Evolutionary conservation across 2,888 invertebrate genomes (phyloP).

Genomic region (Congeria kusceri): DNA sequence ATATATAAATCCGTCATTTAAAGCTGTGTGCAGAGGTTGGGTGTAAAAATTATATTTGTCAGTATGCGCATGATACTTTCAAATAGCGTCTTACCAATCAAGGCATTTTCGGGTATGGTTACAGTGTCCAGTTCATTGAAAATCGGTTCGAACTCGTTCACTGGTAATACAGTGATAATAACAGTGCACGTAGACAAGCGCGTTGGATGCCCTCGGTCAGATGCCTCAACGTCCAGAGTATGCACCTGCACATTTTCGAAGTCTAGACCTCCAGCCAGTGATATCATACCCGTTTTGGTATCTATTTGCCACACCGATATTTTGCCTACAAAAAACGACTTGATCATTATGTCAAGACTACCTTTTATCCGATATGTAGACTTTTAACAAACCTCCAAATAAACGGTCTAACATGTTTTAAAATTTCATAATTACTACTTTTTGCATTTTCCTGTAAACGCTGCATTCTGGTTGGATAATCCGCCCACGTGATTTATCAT

Average conservation of each 20-base stretch:
- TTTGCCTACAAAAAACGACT: slow-evolving; percentile 32
- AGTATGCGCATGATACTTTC: neutral
- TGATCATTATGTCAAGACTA: too few relatives aligned
- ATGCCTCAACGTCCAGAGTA: slow-evolving; percentile 57
- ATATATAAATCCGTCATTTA: too few relatives aligned
- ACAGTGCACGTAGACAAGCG: slow-evolving; percentile 59
- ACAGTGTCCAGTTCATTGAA: slow-evolving; percentile 44
- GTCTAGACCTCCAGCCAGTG: slow-evolving; percentile 53
- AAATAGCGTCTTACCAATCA: slow-evolving; percentile 41
- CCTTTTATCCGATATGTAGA: too few relatives aligned
- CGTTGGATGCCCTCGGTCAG: slow-evolving; percentile 64
- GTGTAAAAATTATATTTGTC: neutral
- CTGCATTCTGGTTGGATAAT: too few relatives aligned
- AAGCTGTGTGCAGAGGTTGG: too few relatives aligned
- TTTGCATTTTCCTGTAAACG: too few relatives aligned
- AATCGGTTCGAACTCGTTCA: slow-evolving; percentile 69
- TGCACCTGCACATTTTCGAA: slow-evolving; percentile 55
- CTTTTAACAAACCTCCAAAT: too few relatives aligned
- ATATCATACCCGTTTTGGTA: slow-evolving; percentile 64
- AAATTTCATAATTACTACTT: neutral
- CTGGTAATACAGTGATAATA: slow-evolving; percentile 58
- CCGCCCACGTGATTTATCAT: too few relatives aligned
- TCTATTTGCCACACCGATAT: slow-evolving; percentile 66
- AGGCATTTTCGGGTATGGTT: slow-evolving; percentile 55
- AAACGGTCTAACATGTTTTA: neutral